Conservation (phyloP, 2,797 vertebrate species). For the Tadarida brasiliensis region DNA sequence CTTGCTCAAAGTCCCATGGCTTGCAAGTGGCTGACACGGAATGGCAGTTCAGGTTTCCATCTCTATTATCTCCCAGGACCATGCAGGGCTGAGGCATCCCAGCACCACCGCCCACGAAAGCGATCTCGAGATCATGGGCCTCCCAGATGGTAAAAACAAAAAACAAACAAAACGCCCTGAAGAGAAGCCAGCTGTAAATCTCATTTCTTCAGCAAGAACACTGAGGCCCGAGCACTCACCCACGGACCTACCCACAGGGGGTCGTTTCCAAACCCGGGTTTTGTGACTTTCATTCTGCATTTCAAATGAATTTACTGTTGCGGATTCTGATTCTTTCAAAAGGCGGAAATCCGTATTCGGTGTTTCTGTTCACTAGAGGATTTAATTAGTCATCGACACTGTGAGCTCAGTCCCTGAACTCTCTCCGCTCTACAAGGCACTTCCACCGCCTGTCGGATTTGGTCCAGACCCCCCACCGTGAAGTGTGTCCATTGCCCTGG, state of each 20-base stretch:
- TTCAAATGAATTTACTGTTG: not conserved
- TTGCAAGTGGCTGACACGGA: not conserved
- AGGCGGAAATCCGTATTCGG: not conserved
- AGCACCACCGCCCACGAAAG: accelerated
- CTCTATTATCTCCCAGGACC: not conserved
- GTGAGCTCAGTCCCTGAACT: not conserved
- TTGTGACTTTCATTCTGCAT: not conserved
- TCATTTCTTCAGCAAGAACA: not conserved
- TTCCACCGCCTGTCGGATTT: not conserved
- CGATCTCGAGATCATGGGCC: not conserved
- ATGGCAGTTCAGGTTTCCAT: not conserved
- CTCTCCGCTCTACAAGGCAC: not conserved
- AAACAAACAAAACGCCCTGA: not conserved
- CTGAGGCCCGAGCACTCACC: not conserved
- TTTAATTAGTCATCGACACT: not conserved
- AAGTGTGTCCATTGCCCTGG: not conserved
- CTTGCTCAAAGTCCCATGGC: not conserved
- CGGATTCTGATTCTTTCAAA: not conserved
- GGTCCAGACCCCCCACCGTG: not conserved
- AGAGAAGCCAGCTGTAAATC: not conserved
- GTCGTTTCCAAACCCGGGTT: not conserved
- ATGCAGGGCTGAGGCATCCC: not conserved
- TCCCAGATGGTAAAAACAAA: not conserved
- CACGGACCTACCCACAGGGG: not conserved
- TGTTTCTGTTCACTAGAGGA: not conserved